Evolutionary conservation across 2,888 invertebrate species (phyloP), one percentile per base, ranked within the genome.

Genomic region (Mylabris sibirica): DNA sequence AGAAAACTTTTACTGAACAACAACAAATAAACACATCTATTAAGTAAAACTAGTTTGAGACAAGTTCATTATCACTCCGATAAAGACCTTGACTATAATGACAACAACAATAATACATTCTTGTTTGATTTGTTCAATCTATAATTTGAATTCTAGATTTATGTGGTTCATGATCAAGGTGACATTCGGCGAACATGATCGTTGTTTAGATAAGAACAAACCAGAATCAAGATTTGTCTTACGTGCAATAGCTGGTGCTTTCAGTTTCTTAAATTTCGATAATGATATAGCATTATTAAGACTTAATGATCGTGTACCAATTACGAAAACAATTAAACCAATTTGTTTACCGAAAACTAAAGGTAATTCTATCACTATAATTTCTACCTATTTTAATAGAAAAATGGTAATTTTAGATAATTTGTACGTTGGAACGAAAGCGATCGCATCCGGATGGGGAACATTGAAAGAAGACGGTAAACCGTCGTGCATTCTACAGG

Each of bases 141-240:
- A 14, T 63, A 9, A 24, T 26, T 44, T 30, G 30, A 65, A 80
- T 85, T 89, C 75, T 87, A 93, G 94, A 74, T 95, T 95, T 84
- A 93, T 95, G 93, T 95, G 95, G 95, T 95, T 95, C 85, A 93
- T 95, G 93, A 93, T 95, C 83, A 94, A 93, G 85, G 93, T 94
- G 73, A 93, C 94, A 14, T 93, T 95, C 77, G 95, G 95, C 0
- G 95, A 95, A 83, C 94, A 95, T 83, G 92, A 96, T 84, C 90
- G 94, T 60, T 95, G 95, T 85, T 89, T 91, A 77, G 89, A 92
- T 64, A 91, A 90, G 57, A 85, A 85, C 60, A 88, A 90, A 61
- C 92, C 93, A 0, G 94, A 95, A 84, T 91, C 93, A 0, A 88
- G 94, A 75, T 94, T 93, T 82, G 94, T 94, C 59, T 84, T 94